These are phyloP conservation scores for Branchellion lobata DNA, from an alignment of 2,888 invertebrate species.

Conservation along the genomic window DNA sequence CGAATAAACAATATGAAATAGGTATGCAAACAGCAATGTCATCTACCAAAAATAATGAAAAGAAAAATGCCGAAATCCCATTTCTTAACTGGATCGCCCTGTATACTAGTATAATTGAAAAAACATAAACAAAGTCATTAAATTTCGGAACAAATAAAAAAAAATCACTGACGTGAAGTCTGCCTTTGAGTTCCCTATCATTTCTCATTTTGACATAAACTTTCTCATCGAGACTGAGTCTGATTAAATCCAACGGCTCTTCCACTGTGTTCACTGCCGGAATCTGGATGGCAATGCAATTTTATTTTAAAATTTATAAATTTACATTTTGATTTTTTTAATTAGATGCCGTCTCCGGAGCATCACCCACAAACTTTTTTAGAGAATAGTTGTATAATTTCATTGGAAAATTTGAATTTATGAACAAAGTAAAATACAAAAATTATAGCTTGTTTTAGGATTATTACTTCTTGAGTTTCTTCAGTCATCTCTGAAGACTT, in stretches of 20 bases:
- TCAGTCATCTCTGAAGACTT: constrained; percentile 12
- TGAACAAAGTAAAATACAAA: too few relatives aligned
- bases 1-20: too few relatives aligned
- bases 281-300: constrained; percentile 50
- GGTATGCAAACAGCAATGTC: too few relatives aligned
- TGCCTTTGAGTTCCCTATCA: constrained; percentile 90
- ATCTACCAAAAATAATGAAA: too few relatives aligned
- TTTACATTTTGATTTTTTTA: background rate
- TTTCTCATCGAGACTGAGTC: constrained; percentile 93
- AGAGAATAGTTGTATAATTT: background rate
- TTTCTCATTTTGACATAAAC: constrained; percentile 99
- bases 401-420: too few relatives aligned
- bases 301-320: background rate
- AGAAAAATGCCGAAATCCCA: too few relatives aligned
- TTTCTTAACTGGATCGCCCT: too few relatives aligned
- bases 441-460: constrained; percentile 4
- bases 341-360: background rate
- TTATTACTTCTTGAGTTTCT: constrained; percentile 21
- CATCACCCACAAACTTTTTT: background rate
- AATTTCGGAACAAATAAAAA: too few relatives aligned
- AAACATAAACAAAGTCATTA: too few relatives aligned
- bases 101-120: too few relatives aligned
- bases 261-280: constrained; percentile 73
- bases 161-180: constrained; percentile 75
- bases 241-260: constrained; percentile 93